phyloP scores from a whole-genome alignment of 2,888 invertebrate genomes.

The Boloria euphrosyne region DNA sequence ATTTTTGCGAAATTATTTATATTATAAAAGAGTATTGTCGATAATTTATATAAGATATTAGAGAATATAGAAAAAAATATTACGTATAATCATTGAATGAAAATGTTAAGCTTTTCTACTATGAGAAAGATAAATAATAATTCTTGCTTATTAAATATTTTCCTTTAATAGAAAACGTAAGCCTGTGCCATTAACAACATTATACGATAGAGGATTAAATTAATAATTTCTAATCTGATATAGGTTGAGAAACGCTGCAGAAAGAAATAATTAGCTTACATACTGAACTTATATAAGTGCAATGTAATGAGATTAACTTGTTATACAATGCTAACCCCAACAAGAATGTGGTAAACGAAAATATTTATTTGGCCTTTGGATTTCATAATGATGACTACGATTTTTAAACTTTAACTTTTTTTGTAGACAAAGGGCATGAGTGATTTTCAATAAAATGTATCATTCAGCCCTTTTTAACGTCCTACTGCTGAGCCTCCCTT shows the following conservation, averaged over 20 bases:
- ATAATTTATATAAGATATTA: too few relatives aligned
- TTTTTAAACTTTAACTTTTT: too few relatives aligned
- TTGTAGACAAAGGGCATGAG: too few relatives aligned
- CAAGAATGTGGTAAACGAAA: not conserved
- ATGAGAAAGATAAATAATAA: not conserved
- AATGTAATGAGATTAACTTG: slow-evolving; percentile 35
- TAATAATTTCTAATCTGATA: slow-evolving; percentile 19
- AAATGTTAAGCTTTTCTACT: not conserved
- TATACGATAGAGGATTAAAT: slow-evolving; percentile 4
- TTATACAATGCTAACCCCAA: slow-evolving; percentile 16
- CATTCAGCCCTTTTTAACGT: too few relatives aligned
- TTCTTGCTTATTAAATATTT: slow-evolving; percentile 4
- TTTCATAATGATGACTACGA: too few relatives aligned
- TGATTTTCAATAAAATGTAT: too few relatives aligned
- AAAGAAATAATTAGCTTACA: slow-evolving; percentile 36
- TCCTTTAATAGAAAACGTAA: not conserved
- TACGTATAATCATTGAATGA: too few relatives aligned
- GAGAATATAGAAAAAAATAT: too few relatives aligned
- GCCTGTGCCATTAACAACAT: not conserved
- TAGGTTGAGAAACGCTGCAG: slow-evolving; percentile 27
- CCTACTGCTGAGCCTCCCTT: too few relatives aligned
- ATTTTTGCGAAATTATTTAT: too few relatives aligned
- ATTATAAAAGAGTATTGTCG: too few relatives aligned
- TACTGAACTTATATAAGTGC: slow-evolving; percentile 28
- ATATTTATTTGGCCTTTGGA: too few relatives aligned